These are phyloP conservation scores for Bolborhynchus lineola DNA, from an alignment of 2,113 vertebrate species.

Conservation along the genomic window DNA sequence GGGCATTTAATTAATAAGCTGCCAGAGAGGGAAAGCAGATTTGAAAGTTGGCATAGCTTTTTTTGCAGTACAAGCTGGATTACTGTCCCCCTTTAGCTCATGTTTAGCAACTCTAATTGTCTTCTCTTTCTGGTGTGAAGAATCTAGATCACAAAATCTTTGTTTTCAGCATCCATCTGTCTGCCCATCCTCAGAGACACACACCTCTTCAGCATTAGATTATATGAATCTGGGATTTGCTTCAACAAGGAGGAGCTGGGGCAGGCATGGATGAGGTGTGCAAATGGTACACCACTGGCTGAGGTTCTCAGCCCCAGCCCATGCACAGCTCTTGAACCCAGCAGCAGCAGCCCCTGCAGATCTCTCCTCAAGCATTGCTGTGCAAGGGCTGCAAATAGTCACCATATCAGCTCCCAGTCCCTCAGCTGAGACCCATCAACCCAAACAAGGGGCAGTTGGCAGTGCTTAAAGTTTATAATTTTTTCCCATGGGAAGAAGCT, in stretches of 20 bases:
- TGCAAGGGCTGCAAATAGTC: background rate
- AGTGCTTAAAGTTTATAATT: slow-evolving; percentile 27
- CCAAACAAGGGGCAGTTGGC: slow-evolving; percentile 29
- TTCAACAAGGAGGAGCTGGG: background rate
- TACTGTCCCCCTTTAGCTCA: background rate
- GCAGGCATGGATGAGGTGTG: background rate
- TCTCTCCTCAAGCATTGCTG: background rate
- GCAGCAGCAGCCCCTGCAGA: background rate
- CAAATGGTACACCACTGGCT: background rate
- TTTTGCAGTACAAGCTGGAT: background rate
- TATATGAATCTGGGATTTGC: background rate
- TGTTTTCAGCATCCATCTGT: background rate
- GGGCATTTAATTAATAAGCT: slow-evolving; percentile 35
- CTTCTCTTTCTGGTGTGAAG: background rate
- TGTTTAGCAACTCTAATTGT: background rate
- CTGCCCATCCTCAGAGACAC: background rate
- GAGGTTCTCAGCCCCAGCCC: background rate
- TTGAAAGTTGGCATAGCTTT: slow-evolving; percentile 6
- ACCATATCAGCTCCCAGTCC: background rate
- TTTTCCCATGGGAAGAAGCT: slow-evolving; percentile 40
- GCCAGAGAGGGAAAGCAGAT: slow-evolving; percentile 12
- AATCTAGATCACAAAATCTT: background rate
- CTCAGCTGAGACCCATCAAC: background rate
- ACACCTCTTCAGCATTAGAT: background rate
- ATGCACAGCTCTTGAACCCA: background rate